Base-by-base conservation (phyloP, 2,113 vertebrate genomes). In the Microtus richardsoni region DNA sequence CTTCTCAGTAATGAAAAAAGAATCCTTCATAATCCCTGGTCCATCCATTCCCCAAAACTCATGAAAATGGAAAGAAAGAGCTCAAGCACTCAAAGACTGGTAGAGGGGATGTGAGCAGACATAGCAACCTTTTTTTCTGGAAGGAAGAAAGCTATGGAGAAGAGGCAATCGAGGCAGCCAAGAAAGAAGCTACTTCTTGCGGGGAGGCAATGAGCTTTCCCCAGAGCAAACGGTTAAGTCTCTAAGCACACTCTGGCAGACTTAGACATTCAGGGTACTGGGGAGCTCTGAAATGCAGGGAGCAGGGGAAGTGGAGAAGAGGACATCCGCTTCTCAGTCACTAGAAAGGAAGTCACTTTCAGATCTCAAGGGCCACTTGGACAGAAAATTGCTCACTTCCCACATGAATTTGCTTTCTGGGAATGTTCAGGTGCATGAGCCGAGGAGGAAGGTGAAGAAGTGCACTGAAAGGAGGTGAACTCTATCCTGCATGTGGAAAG, bases 21-120 rank as follows among this genome's bases (percentile, higher is more conserved):
- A 82, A 70, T 26, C 7, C 6, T 47, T 80, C 3, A 33, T 54
- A 85, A 74, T 82, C 28, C 68, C 78, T 95, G 84, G 44, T 13
- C 16, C 14, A 39, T 82, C 73, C 16, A 33, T 5, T 86, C 26
- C 5, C 7, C 7, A 88, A 91, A 68, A 86, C n/a, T 95, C 62
- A 88, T 47, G 92, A 52, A 85, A 92, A 77, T 39, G 58, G 62
- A 84, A 94, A 89, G 28, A 71, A 90, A 77, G 17, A 89, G 58
- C 26, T 88, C 64, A 47, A 60, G 13, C 74, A 21, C 58, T 36
- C 5, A 58, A 22, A 64, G 14, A 89, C n/a, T 1, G 83, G 49
- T 33, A 79, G 28, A 60, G 54, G 19, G 54, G 3, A 30, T 5
- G 24, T n/a, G 10, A 58, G 74, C 3, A 47, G 79, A 80, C 16